phyloP scores from a whole-genome alignment of 2,888 invertebrate genomes.

The Netelia inedita region DNA sequence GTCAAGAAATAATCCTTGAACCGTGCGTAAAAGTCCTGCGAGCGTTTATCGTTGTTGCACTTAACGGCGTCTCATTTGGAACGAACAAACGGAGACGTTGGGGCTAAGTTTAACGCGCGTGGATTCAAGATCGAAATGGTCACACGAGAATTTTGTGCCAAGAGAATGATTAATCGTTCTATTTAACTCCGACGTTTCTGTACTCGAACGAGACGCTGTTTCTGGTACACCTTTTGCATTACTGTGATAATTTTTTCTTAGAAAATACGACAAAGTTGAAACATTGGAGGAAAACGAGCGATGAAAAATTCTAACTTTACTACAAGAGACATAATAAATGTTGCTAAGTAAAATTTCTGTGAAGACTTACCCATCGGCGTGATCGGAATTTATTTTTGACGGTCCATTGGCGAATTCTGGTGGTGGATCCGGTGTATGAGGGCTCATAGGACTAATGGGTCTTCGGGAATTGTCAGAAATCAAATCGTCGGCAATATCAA shows the following conservation, averaged over 20 bases:
- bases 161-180: background rate
- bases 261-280: background rate
- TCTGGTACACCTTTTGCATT: background rate
- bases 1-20: background rate
- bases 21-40: background rate
- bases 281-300: no score
- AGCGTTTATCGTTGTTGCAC: constrained; percentile 40
- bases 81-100: background rate
- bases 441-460: constrained; percentile 77
- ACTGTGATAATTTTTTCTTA: no score
- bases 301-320: no score
- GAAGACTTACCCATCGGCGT: constrained; percentile 77
- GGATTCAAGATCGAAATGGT: constrained; percentile 1
- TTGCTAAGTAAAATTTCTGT: background rate
- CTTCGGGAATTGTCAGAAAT: constrained; percentile 79
- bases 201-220: background rate
- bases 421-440: constrained; percentile 80
- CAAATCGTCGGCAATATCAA: constrained; percentile 82
- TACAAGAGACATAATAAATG: no score
- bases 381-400: constrained; percentile 73
- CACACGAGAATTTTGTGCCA: background rate
- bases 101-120: background rate
- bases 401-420: constrained; percentile 82
- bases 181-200: background rate
- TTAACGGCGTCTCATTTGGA: constrained; percentile 74